Conservation (phyloP, 2,888 invertebrate genomes). For the Drosophila planitibia region DNA sequence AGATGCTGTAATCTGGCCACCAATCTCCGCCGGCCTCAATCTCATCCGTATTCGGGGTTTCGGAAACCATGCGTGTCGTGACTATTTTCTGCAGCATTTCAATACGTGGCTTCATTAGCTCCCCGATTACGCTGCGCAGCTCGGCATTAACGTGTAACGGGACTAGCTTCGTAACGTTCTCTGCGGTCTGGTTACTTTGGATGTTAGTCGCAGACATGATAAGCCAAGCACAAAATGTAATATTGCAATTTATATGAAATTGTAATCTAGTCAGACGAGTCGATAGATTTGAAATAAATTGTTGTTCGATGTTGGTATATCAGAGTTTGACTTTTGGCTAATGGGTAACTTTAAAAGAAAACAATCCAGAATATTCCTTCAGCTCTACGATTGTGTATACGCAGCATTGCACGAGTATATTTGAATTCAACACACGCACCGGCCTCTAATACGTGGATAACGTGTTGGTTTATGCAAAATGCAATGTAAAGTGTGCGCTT, state of each 20-base stretch:
- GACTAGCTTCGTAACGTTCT: neutral
- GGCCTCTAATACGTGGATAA: conserved; percentile 50
- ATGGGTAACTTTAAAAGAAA: neutral
- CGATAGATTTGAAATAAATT: neutral
- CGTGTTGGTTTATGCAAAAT: conserved; percentile 66
- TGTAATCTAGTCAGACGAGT: neutral
- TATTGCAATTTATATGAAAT: neutral
- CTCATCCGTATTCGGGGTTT: conserved; percentile 4
- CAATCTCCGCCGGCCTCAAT: conserved; percentile 30
- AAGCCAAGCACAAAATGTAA: neutral
- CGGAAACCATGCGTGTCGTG: conserved; percentile 24
- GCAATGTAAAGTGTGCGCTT: conserved; percentile 22
- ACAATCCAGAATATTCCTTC: conserved; percentile 9
- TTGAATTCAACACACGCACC: conserved; percentile 32
- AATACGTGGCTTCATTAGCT: conserved; percentile 43
- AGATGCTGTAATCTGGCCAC: conserved; percentile 52
- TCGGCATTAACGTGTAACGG: conserved; percentile 1
- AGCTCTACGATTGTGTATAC: conserved; percentile 35
- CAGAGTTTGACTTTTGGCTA: neutral
- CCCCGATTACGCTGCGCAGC: conserved; percentile 25
- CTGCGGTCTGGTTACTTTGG: conserved; percentile 10
- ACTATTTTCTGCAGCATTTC: conserved; percentile 21
- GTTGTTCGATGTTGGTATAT: neutral
- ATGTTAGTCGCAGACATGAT: conserved; percentile 24
- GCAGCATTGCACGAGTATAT: conserved; percentile 30